Evolutionary conservation across 2,797 vertebrate species (phyloP).

Genomic region (Limnodromus scolopaceus): DNA sequence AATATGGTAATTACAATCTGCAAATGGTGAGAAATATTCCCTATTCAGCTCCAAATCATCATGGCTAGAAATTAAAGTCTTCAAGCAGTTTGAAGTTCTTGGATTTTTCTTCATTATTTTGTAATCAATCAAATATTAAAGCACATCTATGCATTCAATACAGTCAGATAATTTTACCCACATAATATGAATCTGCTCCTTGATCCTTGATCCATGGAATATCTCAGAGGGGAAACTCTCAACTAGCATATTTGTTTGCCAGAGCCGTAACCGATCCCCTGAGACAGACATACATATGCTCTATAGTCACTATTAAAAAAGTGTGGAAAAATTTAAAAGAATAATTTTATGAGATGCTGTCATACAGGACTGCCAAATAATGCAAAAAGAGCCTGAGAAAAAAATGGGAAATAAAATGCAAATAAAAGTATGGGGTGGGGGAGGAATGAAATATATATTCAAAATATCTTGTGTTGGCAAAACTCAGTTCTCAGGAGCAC

Average conservation of each 20-base stretch:
- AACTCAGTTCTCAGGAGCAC: not conserved
- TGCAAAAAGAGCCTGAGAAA: not conserved
- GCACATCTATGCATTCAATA: not conserved
- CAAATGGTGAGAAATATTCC: not conserved
- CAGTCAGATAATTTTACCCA: not conserved
- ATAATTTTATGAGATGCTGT: not conserved
- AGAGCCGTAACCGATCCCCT: not conserved
- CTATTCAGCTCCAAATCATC: not conserved
- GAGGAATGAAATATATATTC: rapidly evolving
- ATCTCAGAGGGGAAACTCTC: not conserved
- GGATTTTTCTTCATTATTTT: not conserved
- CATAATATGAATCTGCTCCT: not conserved
- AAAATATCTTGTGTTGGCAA: not conserved
- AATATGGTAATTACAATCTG: not conserved
- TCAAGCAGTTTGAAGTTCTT: not conserved
- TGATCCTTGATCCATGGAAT: not conserved
- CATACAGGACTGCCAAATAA: not conserved
- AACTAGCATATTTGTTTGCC: not conserved
- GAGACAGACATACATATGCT: not conserved
- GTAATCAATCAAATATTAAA: not conserved
- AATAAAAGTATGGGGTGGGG: rapidly evolving
- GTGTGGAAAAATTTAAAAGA: not conserved
- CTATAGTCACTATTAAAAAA: not conserved
- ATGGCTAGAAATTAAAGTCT: not conserved
- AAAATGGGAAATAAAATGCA: not conserved